Conservation (phyloP, 2,113 vertebrate genomes). For the Ardeotis arabs region DNA sequence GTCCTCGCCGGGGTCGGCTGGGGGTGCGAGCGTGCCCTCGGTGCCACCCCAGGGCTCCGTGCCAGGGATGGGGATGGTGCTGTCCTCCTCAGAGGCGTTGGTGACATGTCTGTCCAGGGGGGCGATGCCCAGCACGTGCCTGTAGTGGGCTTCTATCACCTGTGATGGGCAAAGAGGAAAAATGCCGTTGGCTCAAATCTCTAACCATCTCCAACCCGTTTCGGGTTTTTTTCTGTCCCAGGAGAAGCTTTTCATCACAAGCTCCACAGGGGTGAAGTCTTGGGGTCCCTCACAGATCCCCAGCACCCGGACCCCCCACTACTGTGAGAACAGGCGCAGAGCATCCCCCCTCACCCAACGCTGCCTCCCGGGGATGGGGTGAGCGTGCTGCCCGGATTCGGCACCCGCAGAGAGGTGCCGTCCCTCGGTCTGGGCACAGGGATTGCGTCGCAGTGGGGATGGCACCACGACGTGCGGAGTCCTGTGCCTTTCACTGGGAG, state of each 20-base stretch:
- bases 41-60: not conserved
- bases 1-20: accelerated
- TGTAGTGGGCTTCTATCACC: conserved; percentile 89
- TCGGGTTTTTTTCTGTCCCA: not conserved
- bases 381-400: accelerated
- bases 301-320: accelerated
- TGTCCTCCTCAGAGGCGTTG: not conserved
- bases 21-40: not conserved
- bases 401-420: accelerated
- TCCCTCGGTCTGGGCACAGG: not conserved
- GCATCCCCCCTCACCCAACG: accelerated
- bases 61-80: accelerated
- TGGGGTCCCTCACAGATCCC: not conserved
- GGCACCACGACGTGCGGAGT: accelerated
- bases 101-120: not conserved
- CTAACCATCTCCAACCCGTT: not conserved
- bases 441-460: accelerated
- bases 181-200: accelerated
- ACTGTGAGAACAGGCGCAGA: accelerated
- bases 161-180: conserved; percentile 39
- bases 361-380: accelerated
- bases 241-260: not conserved
- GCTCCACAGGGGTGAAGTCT: not conserved
- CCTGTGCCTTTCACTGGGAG: not conserved
- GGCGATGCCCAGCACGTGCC: conserved; percentile 71